A percentile compares a stretch with the other conserved stretches of the same genome.
These are phyloP conservation scores for Odontesthes bonariensis DNA, from an alignment of 2,113 vertebrate species.

Conservation along the genomic window DNA sequence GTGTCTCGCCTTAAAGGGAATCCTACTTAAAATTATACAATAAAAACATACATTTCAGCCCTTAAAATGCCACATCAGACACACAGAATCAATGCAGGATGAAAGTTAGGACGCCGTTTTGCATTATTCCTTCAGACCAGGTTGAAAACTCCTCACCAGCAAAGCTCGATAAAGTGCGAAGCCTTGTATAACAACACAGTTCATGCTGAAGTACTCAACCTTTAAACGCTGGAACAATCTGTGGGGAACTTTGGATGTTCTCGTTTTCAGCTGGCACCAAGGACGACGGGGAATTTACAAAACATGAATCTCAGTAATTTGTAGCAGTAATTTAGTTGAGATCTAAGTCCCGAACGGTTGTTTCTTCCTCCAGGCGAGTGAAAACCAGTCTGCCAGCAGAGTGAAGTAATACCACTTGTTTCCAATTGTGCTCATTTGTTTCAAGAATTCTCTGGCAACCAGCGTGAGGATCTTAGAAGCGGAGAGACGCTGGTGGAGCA, in stretches of 20 bases:
- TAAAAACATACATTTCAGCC: no score
- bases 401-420: conserved; percentile 57
- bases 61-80: no score
- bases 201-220: neutral
- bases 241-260: neutral
- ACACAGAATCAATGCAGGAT: no score
- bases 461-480: conserved; percentile 14
- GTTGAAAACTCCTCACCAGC: no score
- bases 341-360: conserved; percentile 1
- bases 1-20: no score
- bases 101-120: no score
- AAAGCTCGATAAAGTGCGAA: no score
- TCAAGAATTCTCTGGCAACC: conserved; percentile 55
- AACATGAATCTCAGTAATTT: conserved; percentile 17
- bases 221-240: neutral
- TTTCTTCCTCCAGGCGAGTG: conserved; percentile 18
- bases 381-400: conserved; percentile 31
- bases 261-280: neutral
- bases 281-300: conserved; percentile 5
- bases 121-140: no score
- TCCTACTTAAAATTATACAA: no score
- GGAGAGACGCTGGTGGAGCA: conserved; percentile 1
- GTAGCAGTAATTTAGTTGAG: conserved; percentile 16
- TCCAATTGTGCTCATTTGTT: conserved; percentile 39
- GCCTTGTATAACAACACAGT: neutral